These are phyloP conservation scores for Heloderma charlesbogerti DNA, from an alignment of 2,113 vertebrate species.

Conservation along the genomic window DNA sequence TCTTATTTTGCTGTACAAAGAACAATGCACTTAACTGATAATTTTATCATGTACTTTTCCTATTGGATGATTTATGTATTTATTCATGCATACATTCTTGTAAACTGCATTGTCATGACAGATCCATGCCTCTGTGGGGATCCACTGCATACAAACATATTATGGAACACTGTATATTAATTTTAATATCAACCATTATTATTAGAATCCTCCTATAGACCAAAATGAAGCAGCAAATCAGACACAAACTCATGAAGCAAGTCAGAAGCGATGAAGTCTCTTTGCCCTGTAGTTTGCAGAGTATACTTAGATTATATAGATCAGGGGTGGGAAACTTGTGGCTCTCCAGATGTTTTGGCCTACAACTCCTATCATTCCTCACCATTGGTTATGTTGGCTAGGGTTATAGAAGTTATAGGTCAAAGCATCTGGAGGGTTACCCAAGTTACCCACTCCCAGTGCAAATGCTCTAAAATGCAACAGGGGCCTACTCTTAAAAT, in stretches of 20 bases:
- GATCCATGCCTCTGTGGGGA: neutral
- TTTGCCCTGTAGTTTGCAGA: neutral
- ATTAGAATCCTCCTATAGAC: neutral
- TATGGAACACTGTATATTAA: neutral
- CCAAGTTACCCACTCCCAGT: no score
- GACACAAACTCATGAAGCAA: neutral
- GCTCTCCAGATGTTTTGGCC: no score
- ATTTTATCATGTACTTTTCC: constrained; percentile 70
- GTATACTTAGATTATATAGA: neutral
- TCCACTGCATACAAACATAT: neutral
- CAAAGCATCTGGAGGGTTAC: no score
- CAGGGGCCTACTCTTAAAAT: neutral
- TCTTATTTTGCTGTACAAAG: constrained; percentile 39
- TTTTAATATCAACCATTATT: neutral
- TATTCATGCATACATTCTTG: constrained; percentile 50
- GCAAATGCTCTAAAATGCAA: neutral
- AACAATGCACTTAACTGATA: constrained; percentile 71
- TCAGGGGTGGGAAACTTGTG: no score
- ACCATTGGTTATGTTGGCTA: no score
- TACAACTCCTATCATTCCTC: no score
- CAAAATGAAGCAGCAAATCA: neutral
- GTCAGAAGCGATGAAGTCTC: constrained; percentile 12
- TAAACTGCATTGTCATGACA: constrained; percentile 35
- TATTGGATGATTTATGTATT: constrained; percentile 68
- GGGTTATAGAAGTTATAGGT: no score